Conservation (phyloP, 1,140 invertebrate species). For the Bombus polaris region DNA sequence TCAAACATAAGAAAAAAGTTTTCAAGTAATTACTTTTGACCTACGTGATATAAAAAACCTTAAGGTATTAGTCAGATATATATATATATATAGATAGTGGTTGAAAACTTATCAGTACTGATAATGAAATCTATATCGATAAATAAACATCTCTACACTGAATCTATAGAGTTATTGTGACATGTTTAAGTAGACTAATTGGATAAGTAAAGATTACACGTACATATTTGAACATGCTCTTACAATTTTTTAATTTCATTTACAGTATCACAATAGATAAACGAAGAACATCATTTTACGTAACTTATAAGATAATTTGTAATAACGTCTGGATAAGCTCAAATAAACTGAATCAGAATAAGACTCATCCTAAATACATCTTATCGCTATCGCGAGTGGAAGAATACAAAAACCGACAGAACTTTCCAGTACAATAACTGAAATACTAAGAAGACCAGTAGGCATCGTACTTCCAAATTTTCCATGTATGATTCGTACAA, state of each 20-base stretch:
- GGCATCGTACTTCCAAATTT: background rate
- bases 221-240: background rate
- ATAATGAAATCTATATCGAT: no score
- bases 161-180: background rate
- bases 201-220: no score
- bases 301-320: background rate
- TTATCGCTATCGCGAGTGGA: background rate
- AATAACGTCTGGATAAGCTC: background rate
- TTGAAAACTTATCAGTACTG: no score
- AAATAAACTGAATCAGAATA: no score
- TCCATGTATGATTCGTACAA: no score
- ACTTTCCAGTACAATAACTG: background rate
- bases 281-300: conserved; percentile 4
- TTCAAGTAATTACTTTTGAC: background rate
- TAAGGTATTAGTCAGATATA: no score
- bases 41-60: no score
- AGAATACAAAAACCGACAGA: background rate
- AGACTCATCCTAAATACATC: rapidly evolving
- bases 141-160: no score
- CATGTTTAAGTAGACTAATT: background rate
- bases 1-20: background rate
- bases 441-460: background rate
- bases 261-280: background rate
- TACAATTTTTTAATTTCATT: background rate
- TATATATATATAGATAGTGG: no score